Evolutionary conservation across 2,113 vertebrate species (phyloP), one percentile per base, ranked within the genome.

Genomic region (Sander lucioperca): DNA sequence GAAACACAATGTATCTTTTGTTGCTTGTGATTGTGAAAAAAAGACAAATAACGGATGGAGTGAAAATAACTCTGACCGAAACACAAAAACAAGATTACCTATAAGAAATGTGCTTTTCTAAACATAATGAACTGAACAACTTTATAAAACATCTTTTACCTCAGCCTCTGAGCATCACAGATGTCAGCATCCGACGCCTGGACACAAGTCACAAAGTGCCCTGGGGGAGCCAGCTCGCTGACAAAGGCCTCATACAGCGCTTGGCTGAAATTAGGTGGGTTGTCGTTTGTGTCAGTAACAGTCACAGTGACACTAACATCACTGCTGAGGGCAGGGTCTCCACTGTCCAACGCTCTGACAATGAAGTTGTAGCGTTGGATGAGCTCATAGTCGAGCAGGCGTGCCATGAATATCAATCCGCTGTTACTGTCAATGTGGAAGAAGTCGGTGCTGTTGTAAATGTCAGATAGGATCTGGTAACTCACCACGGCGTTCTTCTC

Each of bases 171-270:
- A 79, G 95, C 93, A 83, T 99, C 98, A 43, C 97, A 98, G 88
- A 94, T 97, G 91, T 99, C 98, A 0, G 96, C 96, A 82, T 99
- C 98, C 2, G 96, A 98, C 15, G 98, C 98, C 91, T 99, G 97
- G 18, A 99, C 96, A 1, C 97, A 99, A 50, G 97, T 99, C 83
- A 99, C 98, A 93, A 99, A 99, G 92, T 99, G 98, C 79, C 97
- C 97, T 9, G 94, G 93, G 56, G 97, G 97, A 16, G 98, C 98
- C 79, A 99, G 91, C 90, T 99, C 97, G 0, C 97, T 99, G 79
- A 99, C 96, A 30, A 97, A 98, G 0, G 97, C 97, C 89, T 98
- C 97, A 21, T 99, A 99, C 80, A 98, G 94, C 39, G 95, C 85
- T 86, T 98, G 97, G 90, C 96, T 97, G 92, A 99, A 99, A 80